Evolutionary conservation across 1,140 invertebrate genomes (phyloP).

Genomic region (Micrasema minimum): DNA sequence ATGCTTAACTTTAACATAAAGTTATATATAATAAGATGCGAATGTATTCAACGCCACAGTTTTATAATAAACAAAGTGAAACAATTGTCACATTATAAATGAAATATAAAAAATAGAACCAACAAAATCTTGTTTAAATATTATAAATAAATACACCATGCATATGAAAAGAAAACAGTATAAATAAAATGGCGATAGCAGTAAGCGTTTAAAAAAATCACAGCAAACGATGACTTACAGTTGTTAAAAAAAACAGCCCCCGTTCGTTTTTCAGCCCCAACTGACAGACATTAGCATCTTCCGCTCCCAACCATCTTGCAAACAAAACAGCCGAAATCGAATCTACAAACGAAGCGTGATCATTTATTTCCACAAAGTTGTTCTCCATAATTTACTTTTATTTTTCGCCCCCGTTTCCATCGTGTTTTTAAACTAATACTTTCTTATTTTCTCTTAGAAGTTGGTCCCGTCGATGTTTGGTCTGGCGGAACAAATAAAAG

Average conservation of each 20-base stretch:
- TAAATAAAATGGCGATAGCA: too few relatives aligned
- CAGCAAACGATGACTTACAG: too few relatives aligned
- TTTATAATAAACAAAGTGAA: too few relatives aligned
- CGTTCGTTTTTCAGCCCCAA: not conserved
- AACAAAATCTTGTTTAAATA: too few relatives aligned
- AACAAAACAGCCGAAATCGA: constrained; percentile 30
- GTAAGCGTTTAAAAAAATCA: too few relatives aligned
- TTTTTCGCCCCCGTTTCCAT: constrained; percentile 49
- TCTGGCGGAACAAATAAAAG: constrained; percentile 17
- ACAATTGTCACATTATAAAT: too few relatives aligned
- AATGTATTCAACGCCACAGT: too few relatives aligned
- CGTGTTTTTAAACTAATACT: constrained; percentile 52
- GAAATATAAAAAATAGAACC: too few relatives aligned
- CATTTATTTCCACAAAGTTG: constrained; percentile 51
- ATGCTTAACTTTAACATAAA: too few relatives aligned
- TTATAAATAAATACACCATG: too few relatives aligned
- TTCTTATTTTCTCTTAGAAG: constrained; percentile 11
- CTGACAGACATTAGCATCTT: constrained; percentile 37
- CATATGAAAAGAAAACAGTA: too few relatives aligned
- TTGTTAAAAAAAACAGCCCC: not conserved
- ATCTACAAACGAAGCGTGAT: constrained; percentile 35
- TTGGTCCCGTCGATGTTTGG: constrained; percentile 16
- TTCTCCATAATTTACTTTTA: constrained; percentile 54
- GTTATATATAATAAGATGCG: too few relatives aligned
- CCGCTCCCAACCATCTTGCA: constrained; percentile 16